Percentiles rank a stretch among this genome's conserved stretches.
These are phyloP conservation scores for Nasonia giraulti DNA, from an alignment of 1,140 invertebrate genomes.

Conservation along the genomic window DNA sequence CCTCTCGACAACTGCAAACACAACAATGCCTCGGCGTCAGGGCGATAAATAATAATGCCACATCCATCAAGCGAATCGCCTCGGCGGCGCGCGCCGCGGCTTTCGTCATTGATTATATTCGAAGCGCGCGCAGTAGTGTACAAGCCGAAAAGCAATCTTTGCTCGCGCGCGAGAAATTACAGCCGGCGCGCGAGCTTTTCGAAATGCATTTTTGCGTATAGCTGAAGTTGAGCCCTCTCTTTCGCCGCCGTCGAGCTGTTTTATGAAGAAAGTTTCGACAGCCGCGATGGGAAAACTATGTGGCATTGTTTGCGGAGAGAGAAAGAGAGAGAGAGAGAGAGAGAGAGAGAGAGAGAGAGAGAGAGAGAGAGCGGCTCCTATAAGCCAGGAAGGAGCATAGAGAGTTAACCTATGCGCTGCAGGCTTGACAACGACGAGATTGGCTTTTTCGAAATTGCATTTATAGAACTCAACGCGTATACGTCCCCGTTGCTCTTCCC, in stretches of 20 bases:
- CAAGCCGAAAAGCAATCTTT: slow-evolving; percentile 45
- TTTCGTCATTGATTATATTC: slow-evolving; percentile 45
- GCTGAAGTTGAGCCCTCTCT: background rate
- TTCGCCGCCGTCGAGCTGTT: background rate
- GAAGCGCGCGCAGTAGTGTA: too few relatives aligned
- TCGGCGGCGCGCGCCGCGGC: background rate
- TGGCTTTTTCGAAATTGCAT: background rate
- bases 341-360: background rate
- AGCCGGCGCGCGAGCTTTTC: background rate
- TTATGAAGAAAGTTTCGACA: slow-evolving; percentile 12
- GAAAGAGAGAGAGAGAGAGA: too few relatives aligned
- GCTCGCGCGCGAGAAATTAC: background rate
- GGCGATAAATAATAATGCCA: slow-evolving; percentile 39
- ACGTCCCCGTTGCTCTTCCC: too few relatives aligned
- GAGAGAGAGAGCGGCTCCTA: too few relatives aligned
- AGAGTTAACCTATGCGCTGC: background rate
- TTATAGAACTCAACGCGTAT: too few relatives aligned
- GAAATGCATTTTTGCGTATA: background rate
- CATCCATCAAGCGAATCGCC: slow-evolving; percentile 18
- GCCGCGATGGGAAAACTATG: background rate
- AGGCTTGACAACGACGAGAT: background rate
- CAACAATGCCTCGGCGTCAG: background rate
- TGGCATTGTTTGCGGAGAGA: slow-evolving; percentile 5
- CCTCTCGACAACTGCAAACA: background rate
- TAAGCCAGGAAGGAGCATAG: too few relatives aligned